Percentiles rank a stretch among this genome's conserved stretches.
Evolutionary conservation across 2,888 invertebrate genomes (phyloP).

Genomic region (Phrixothrix hirtus): DNA sequence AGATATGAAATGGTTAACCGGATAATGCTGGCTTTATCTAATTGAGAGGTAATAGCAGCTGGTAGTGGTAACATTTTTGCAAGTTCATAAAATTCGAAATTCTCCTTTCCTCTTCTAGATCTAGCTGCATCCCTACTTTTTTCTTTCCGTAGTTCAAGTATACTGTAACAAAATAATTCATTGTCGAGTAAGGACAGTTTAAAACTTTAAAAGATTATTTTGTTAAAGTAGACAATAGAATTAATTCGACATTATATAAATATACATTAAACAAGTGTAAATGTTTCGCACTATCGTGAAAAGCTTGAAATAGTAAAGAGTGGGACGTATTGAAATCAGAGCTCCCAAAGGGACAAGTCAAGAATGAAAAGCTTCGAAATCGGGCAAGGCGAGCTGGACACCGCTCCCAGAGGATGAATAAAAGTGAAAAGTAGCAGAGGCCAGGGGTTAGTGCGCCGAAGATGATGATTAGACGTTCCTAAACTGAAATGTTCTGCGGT

Average conservation of each 20-base stretch:
- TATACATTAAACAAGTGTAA: constrained; percentile 23
- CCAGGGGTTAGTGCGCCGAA: constrained; percentile 35
- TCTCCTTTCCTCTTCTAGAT: constrained; percentile 90
- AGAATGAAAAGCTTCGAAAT: constrained; percentile 51
- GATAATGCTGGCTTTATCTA: constrained; percentile 96
- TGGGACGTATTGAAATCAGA: constrained; percentile 52
- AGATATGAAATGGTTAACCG: constrained; percentile 95
- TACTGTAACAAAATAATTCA: constrained; percentile 68
- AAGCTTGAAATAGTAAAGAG: constrained; percentile 33
- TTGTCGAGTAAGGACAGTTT: constrained; percentile 1
- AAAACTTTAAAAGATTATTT: constrained; percentile 4
- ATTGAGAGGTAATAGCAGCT: constrained; percentile 89
- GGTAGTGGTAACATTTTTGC: constrained; percentile 92
- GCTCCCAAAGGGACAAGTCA: constrained; percentile 47
- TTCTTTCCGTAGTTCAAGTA: constrained; percentile 90
- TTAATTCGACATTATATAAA: constrained; percentile 15
- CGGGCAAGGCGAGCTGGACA: constrained; percentile 50
- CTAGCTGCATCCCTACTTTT: constrained; percentile 92
- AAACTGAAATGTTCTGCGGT: constrained; percentile 40
- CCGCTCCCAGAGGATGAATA: constrained; percentile 56
- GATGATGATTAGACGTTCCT: constrained; percentile 44
- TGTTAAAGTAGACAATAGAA: too few species aligned
- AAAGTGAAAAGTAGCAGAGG: constrained; percentile 55
- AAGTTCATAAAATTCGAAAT: constrained; percentile 94
- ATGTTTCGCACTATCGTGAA: constrained; percentile 19